These are phyloP conservation scores for Micrasema minimum DNA, from an alignment of 1,140 invertebrate species.

Conservation along the genomic window DNA sequence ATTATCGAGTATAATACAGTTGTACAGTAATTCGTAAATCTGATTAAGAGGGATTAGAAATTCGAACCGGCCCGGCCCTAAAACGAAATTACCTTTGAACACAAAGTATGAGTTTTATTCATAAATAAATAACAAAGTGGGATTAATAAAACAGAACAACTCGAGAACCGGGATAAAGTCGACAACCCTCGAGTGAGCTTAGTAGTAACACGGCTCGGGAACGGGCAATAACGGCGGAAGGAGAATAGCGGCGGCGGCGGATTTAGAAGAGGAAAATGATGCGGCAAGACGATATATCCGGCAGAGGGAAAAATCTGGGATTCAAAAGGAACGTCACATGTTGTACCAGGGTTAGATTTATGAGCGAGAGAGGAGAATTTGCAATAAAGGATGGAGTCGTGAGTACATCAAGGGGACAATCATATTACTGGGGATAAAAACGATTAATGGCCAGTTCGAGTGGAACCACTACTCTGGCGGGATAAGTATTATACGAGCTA, in stretches of 20 bases:
- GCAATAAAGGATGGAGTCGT: slow-evolving; percentile 34
- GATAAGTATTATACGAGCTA: slow-evolving; percentile 34
- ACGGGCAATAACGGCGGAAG: slow-evolving; percentile 21
- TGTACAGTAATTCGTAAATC: neutral
- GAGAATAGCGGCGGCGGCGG: slow-evolving; percentile 7
- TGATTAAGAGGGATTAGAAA: slow-evolving; percentile 5
- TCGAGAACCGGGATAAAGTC: slow-evolving; percentile 38
- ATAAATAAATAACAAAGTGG: slow-evolving; percentile 44
- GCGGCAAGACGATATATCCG: slow-evolving; percentile 30
- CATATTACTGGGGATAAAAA: slow-evolving; percentile 50
- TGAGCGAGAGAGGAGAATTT: slow-evolving; percentile 43
- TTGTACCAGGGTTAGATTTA: slow-evolving; percentile 48
- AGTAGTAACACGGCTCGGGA: neutral
- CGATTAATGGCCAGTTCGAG: slow-evolving; percentile 42
- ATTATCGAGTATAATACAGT: no score
- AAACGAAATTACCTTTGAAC: slow-evolving; percentile 5
- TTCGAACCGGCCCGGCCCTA: neutral
- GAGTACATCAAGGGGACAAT: slow-evolving; percentile 21
- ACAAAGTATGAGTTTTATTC: slow-evolving; percentile 14
- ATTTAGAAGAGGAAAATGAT: slow-evolving; percentile 32
- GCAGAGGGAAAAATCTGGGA: slow-evolving; percentile 45
- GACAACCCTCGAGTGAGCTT: slow-evolving; percentile 40
- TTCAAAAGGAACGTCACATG: slow-evolving; percentile 51
- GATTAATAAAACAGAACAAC: slow-evolving; percentile 44
- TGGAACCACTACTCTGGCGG: slow-evolving; percentile 19